These are phyloP conservation scores for Onychomys leucogaster DNA, from an alignment of 2,797 vertebrate genomes.

Conservation along the genomic window DNA sequence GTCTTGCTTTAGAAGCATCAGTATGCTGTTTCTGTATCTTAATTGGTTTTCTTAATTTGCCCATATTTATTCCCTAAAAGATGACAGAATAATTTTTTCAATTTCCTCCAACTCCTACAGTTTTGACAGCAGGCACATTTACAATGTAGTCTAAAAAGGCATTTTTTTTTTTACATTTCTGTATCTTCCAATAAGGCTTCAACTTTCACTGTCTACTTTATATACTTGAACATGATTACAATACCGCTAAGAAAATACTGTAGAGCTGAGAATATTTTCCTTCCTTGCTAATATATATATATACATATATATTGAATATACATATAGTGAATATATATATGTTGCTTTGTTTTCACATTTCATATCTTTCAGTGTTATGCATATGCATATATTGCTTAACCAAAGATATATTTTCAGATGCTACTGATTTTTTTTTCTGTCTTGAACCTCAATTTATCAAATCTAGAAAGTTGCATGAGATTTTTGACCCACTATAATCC, in stretches of 20 bases:
- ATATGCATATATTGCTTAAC: neutral
- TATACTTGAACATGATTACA: neutral
- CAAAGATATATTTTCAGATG: slow-evolving; percentile 63
- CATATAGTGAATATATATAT: neutral
- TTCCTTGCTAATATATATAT: neutral
- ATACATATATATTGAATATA: neutral
- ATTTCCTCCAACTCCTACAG: neutral
- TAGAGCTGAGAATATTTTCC: neutral
- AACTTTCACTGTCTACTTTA: slow-evolving; percentile 21
- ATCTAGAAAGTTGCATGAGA: slow-evolving; percentile 62
- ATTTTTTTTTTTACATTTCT: slow-evolving; percentile 53
- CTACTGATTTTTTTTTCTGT: slow-evolving; percentile 41
- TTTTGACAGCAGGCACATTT: slow-evolving; percentile 67
- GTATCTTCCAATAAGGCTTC: slow-evolving; percentile 61
- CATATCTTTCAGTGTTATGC: neutral
- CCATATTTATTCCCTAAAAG: slow-evolving; percentile 48
- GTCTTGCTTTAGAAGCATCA: slow-evolving; percentile 52
- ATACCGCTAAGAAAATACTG: neutral
- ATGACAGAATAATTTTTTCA: slow-evolving; percentile 59
- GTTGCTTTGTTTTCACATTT: slow-evolving; percentile 30
- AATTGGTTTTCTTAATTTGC: slow-evolving; percentile 76
- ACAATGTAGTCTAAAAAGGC: neutral
- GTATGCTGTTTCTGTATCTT: slow-evolving; percentile 64
- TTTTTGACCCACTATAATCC: slow-evolving; percentile 67
- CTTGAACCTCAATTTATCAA: slow-evolving; percentile 57